A percentile compares a stretch with the other conserved stretches of the same genome.
Conservation (phyloP, 2,888 invertebrate species). For the Endomychus coccineus region DNA sequence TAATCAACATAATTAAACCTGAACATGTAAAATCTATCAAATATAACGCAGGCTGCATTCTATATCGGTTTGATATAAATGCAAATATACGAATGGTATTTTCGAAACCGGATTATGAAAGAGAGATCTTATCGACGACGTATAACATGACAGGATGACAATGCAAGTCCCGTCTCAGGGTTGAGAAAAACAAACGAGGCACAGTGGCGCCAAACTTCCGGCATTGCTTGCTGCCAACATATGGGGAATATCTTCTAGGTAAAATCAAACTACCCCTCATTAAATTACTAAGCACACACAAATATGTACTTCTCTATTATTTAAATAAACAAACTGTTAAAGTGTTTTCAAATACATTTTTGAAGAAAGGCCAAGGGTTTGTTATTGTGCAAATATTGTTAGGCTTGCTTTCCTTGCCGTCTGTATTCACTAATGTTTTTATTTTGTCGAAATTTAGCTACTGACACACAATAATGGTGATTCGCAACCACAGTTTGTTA, state of each 20-base stretch:
- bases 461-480: too few species aligned
- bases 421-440: too few species aligned
- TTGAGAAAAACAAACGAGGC: conserved; percentile 40
- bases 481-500: too few species aligned
- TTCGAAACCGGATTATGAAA: conserved; percentile 14
- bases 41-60: too few species aligned
- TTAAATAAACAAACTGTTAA: conserved; percentile 44
- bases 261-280: conserved; percentile 34
- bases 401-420: too few species aligned
- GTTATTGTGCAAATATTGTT: conserved; percentile 34
- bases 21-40: too few species aligned
- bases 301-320: conserved; percentile 42
- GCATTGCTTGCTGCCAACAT: conserved; percentile 34
- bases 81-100: background rate
- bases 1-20: too few species aligned
- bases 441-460: too few species aligned
- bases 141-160: conserved; percentile 12
- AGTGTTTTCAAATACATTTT: conserved; percentile 41
- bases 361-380: conserved; percentile 29
- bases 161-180: conserved; percentile 21
- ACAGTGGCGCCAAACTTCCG: conserved; percentile 42
- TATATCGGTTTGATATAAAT: too few species aligned
- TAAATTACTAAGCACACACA: conserved; percentile 39
- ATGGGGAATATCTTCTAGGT: conserved; percentile 29
- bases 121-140: conserved; percentile 10